phyloP scores from a whole-genome alignment of 2,888 invertebrate species.

The Cantharis rufa region DNA sequence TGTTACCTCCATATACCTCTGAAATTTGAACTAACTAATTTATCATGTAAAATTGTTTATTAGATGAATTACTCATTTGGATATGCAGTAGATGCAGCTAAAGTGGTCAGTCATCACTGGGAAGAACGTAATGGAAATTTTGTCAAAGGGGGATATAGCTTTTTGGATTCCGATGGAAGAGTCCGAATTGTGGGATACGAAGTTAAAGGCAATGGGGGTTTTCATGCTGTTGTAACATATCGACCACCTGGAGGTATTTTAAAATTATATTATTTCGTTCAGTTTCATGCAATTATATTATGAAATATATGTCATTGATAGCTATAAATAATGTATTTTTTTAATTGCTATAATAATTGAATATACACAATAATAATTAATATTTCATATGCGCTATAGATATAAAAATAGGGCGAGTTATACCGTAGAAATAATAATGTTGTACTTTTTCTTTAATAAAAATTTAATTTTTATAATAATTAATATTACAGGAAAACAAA shows the following conservation, averaged over 20 bases:
- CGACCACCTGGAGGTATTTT: conserved; percentile 54
- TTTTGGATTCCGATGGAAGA: conserved; percentile 68
- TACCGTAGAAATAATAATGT: too few relatives aligned
- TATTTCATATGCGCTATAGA: too few relatives aligned
- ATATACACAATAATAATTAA: not conserved
- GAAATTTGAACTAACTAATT: too few relatives aligned
- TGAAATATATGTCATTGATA: not conserved
- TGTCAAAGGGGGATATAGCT: conserved; percentile 64
- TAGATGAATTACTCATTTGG: conserved; percentile 47
- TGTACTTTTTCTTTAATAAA: too few relatives aligned
- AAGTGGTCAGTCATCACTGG: conserved; percentile 47
- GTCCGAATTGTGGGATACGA: conserved; percentile 64
- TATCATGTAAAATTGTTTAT: conserved; percentile 15
- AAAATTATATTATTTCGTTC: not conserved
- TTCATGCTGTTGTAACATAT: conserved; percentile 59
- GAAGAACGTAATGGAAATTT: conserved; percentile 45
- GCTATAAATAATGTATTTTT: not conserved
- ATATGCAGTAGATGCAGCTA: conserved; percentile 46
- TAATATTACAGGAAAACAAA: not conserved
- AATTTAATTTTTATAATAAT: not conserved
- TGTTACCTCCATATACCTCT: too few relatives aligned
- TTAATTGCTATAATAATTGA: not conserved
- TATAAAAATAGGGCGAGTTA: too few relatives aligned
- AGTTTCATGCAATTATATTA: not conserved
- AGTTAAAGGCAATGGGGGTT: conserved; percentile 61